These are phyloP conservation scores for Corynorhinus townsendii DNA, from an alignment of 2,113 vertebrate species.

Conservation along the genomic window DNA sequence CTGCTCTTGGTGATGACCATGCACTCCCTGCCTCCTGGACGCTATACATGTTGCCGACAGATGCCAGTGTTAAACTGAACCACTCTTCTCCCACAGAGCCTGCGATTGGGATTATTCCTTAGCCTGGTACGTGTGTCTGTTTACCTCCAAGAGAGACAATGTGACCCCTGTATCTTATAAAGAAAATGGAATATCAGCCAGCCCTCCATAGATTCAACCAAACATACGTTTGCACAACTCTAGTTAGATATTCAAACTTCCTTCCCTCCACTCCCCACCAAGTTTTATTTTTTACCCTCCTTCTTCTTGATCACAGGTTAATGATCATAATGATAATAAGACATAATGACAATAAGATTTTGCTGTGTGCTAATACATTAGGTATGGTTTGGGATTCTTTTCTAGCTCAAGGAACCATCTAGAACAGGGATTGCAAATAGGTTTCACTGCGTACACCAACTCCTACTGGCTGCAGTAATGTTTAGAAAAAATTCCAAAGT, in stretches of 20 bases:
- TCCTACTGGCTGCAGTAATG: neutral
- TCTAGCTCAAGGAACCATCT: neutral
- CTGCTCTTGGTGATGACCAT: neutral
- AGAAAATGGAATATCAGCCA: neutral
- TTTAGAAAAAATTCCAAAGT: neutral
- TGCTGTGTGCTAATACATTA: neutral
- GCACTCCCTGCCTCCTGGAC: neutral
- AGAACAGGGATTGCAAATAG: neutral
- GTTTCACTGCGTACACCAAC: neutral
- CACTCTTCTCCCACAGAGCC: neutral
- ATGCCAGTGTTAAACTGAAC: neutral
- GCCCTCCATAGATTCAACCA: neutral
- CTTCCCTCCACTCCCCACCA: neutral
- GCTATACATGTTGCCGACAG: neutral
- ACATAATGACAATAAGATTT: neutral
- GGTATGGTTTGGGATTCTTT: neutral
- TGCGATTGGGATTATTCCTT: neutral
- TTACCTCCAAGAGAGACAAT: neutral
- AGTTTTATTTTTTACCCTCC: neutral
- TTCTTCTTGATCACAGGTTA: neutral
- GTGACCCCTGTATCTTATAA: neutral
- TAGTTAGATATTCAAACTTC: neutral
- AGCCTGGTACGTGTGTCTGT: neutral
- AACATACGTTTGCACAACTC: neutral
- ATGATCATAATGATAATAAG: neutral